Evolutionary conservation across 2,888 invertebrate genomes (phyloP).

Genomic region (Cinara cedri): DNA sequence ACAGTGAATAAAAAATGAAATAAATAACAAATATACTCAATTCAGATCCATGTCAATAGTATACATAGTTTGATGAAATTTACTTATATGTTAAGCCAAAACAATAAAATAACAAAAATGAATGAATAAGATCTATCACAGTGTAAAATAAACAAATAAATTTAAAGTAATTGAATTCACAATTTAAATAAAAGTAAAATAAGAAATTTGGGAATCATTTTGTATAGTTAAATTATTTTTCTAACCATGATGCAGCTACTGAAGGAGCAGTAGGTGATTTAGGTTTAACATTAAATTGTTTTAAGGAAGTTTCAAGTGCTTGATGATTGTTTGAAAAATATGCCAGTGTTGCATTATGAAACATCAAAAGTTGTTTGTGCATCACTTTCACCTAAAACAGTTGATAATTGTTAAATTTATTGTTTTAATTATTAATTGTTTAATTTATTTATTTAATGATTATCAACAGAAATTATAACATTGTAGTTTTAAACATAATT

Average conservation of each 20-base stretch:
- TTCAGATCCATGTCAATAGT: conserved; percentile 4
- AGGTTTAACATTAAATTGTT: conserved; percentile 94
- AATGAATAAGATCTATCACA: conserved; percentile 47
- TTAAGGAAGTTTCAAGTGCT: conserved; percentile 89
- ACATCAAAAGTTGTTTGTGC: conserved; percentile 94
- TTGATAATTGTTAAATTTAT: background rate
- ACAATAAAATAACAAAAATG: conserved; percentile 14
- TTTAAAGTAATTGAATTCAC: conserved; percentile 17
- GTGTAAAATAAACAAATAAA: conserved; percentile 36
- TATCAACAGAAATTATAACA: too few relatives aligned
- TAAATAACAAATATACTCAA: conserved; percentile 12
- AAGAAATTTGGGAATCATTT: conserved; percentile 13
- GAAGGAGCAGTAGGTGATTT: conserved; percentile 86
- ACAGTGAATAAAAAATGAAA: conserved; percentile 33
- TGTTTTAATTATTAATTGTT: too few relatives aligned
- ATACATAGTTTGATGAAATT: background rate
- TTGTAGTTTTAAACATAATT: too few relatives aligned
- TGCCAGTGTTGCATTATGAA: conserved; percentile 95
- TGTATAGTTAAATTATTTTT: conserved; percentile 67
- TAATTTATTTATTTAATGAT: too few relatives aligned
- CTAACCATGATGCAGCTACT: conserved; percentile 77
- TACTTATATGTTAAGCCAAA: conserved; percentile 12
- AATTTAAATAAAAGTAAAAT: conserved; percentile 34
- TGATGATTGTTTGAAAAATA: conserved; percentile 97
- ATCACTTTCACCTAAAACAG: conserved; percentile 90